phyloP scores from a whole-genome alignment of 2,888 invertebrate genomes.

The Brachyopa scutellaris region DNA sequence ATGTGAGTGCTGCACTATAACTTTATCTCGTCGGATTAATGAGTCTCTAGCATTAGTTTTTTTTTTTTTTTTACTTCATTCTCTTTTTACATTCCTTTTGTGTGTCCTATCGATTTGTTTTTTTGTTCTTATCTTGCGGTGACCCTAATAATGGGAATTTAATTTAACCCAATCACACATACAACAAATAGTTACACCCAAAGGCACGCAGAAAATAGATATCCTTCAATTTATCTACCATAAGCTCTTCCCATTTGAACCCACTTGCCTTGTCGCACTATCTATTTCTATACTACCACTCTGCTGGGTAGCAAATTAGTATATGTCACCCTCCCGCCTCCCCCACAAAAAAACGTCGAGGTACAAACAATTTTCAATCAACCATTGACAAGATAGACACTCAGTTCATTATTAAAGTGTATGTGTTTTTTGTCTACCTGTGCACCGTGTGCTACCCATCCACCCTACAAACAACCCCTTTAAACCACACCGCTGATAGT shows the following conservation, averaged over 20 bases:
- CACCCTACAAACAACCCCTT: neutral
- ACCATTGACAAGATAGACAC: slow-evolving; percentile 70
- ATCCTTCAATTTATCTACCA: slow-evolving; percentile 60
- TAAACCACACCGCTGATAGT: slow-evolving; percentile 35
- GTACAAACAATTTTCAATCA: slow-evolving; percentile 69
- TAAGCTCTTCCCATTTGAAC: slow-evolving; percentile 13
- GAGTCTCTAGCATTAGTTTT: slow-evolving; percentile 23
- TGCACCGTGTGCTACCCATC: neutral
- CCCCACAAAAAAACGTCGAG: slow-evolving; percentile 21
- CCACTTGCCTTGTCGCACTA: slow-evolving; percentile 23
- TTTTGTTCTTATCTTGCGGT: slow-evolving; percentile 46
- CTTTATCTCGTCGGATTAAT: slow-evolving; percentile 11
- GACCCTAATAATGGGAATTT: slow-evolving; percentile 68
- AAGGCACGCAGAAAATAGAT: slow-evolving; percentile 38
- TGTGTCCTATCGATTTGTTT: no score
- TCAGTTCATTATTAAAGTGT: slow-evolving; percentile 67
- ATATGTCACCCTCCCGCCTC: slow-evolving; percentile 13
- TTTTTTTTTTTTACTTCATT: slow-evolving; percentile 16
- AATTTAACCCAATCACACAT: slow-evolving; percentile 56
- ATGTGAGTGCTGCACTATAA: slow-evolving; percentile 47
- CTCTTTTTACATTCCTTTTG: neutral
- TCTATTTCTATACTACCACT: neutral
- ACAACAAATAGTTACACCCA: slow-evolving; percentile 3
- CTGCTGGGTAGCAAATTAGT: slow-evolving; percentile 55
- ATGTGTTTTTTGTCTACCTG: slow-evolving; percentile 29